Base-by-base conservation (phyloP, 1,140 invertebrate genomes). In the Pogonomyrmex californicus region DNA sequence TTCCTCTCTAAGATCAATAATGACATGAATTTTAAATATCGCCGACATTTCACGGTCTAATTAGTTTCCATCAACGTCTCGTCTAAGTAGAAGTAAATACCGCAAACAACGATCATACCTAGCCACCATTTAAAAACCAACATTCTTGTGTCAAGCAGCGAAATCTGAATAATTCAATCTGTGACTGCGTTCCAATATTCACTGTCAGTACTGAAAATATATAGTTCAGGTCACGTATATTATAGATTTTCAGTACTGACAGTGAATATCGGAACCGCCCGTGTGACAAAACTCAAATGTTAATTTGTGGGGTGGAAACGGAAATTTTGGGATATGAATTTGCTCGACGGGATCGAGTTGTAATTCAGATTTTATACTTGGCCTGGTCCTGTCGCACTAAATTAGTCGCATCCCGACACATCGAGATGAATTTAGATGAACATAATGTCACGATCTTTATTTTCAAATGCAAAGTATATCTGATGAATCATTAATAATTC, bases 11-110 rank as follows among this genome's bases (percentile, higher is more conserved):
- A 83, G 88, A 85, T 90, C 88, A 90, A 90, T 87, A 83, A 58
- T 75, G 58, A 63, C 77, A 90, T 90, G 85, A 90, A 90, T 90
- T 90, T 90, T 90, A 90, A 90, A 90, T 71, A 87, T 83, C 70
- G 66, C 63, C 58, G 30, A 66, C 58, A 41, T 71, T 51, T 30
- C 49, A 56, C 44, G 87, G 60, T 86, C 77, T 87, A 90, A 90
- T 90, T 87, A 89, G 36, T 70, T 51, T 14, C n/a, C 58, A 41
- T 36, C 49, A 86, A 77, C 38, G n/a, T 85, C 23, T 78, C 82
- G 41, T 76, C 23, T 76, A 49, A 51, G 23, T 23, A 23, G 23
- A 23, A 23, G 23, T 23, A 23, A 23, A 47, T 75, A 63, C 41
- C 58, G 9, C 75, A 44, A 76, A 68, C 49, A 76, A 30, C 49